Conservation (phyloP, 2,888 invertebrate species). For the Linyphia triangularis region DNA sequence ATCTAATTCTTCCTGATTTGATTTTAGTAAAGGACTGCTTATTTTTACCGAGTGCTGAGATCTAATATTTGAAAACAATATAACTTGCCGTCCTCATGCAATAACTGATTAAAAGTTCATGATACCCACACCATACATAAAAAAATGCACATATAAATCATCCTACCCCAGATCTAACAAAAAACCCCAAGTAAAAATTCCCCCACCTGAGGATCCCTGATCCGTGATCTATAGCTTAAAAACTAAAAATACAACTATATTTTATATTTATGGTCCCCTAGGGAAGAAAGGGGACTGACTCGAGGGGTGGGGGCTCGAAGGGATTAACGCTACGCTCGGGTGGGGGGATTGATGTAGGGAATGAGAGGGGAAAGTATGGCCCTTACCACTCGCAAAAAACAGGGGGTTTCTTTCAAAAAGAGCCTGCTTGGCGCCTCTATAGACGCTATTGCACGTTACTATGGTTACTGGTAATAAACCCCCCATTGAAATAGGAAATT, state of each 20-base stretch:
- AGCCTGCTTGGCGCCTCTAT: constrained; percentile 32
- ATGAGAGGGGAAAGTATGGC: constrained; percentile 36
- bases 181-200: background rate
- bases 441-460: constrained; percentile 38
- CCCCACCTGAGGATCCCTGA: constrained; percentile 50
- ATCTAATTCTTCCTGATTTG: too few species aligned
- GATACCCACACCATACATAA: background rate
- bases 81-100: background rate
- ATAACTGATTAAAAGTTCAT: background rate
- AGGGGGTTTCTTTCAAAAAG: constrained; percentile 65
- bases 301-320: constrained; percentile 70
- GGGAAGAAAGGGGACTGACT: constrained; percentile 69
- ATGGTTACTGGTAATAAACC: constrained; percentile 44
- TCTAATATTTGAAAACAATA: too few species aligned
- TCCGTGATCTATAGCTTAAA: constrained; percentile 52
- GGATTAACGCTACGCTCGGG: constrained; percentile 67
- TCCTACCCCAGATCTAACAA: background rate
- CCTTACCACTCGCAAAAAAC: constrained; percentile 69
- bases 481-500: background rate
- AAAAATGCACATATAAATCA: constrained; percentile 4
- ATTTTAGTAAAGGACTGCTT: too few species aligned
- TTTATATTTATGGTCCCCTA: constrained; percentile 73
- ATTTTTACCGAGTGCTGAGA: too few species aligned
- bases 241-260: constrained; percentile 70
- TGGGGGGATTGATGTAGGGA: too few species aligned